Base-by-base conservation (phyloP, 2,888 invertebrate genomes). In the Epirrhoe tristata region DNA sequence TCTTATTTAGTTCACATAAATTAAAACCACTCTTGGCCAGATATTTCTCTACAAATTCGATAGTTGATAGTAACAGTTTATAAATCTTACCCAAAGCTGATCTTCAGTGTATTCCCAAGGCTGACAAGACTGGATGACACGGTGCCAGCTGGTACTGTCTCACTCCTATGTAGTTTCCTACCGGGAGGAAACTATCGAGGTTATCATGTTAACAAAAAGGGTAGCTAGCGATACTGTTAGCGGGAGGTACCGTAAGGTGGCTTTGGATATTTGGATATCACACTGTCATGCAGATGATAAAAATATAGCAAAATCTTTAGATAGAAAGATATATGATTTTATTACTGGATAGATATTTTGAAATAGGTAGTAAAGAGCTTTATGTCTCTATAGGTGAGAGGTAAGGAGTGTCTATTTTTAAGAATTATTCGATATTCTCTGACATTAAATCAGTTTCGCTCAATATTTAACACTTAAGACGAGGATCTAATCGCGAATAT, bases 101-200 rank as follows among this genome's bases (percentile, higher is more conserved):
- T 91, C 93, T 98, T 98, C 70, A 98, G 94, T 63, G 97, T 96
- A 73, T 97, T 97, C 24, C 97, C 96, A 66, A 97, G 93, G 77
- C 96, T 97, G 65, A 97, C 97, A 72, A 97, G 93, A 77, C 97
- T 96, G 2, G 96, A 96, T 0, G 96, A 95, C 17, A 97, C 96
- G 53, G 95, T 95, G 10, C 96, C 94, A 1, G 95, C 95, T 1
- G 97, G 97, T 85, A 95, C 96, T 66, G 96, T 96, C 93, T 96
- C 95, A 72, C 96, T 96, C 56, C 96, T 95, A 82, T 96, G 96
- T 82, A 96, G 94, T 93, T 93, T 93, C 93, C 94, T 94, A 86
- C 70, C 80, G 72, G 81, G 75, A 88, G 91, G 90, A 93, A 92
- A 90, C 91, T 85, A 93, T 93, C 88, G 89, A 93, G 90, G 91